Percentiles rank a stretch among this genome's conserved stretches.
phyloP scores from a whole-genome alignment of 2,113 vertebrate species.

The Pogonocichla stellata region DNA sequence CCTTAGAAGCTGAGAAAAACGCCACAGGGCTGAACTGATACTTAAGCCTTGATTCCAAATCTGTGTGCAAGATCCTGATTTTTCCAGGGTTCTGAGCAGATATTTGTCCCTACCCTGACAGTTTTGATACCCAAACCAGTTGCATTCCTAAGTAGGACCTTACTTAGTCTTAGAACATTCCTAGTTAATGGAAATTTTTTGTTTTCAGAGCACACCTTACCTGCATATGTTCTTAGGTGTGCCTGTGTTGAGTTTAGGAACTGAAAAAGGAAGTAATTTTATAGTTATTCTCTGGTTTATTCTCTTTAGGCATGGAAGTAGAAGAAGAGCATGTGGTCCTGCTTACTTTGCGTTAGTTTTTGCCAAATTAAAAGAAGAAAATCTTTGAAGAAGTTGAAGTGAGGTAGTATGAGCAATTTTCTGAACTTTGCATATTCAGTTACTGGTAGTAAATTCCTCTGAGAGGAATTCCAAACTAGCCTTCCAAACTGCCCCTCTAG shows the following conservation, averaged over 20 bases:
- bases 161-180: background rate
- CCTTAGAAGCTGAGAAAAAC: background rate
- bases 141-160: background rate
- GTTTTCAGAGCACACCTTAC: background rate
- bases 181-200: background rate
- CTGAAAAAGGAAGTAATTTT: background rate
- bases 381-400: slow-evolving; percentile 3
- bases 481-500: background rate
- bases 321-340: background rate
- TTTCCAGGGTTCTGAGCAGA: background rate
- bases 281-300: background rate
- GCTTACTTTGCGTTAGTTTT: background rate
- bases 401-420: background rate
- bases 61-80: background rate
- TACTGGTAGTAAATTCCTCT: slow-evolving; percentile 8
- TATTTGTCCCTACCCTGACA: background rate
- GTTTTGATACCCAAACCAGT: background rate
- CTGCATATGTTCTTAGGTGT: background rate
- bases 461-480: background rate
- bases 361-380: slow-evolving; percentile 7
- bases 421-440: slow-evolving; percentile 24
- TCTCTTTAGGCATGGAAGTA: background rate
- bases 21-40: background rate
- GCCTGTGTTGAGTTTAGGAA: background rate
- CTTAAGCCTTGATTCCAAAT: background rate